Conservation (phyloP, 2,797 vertebrate species). For the Ibycter americanus region DNA sequence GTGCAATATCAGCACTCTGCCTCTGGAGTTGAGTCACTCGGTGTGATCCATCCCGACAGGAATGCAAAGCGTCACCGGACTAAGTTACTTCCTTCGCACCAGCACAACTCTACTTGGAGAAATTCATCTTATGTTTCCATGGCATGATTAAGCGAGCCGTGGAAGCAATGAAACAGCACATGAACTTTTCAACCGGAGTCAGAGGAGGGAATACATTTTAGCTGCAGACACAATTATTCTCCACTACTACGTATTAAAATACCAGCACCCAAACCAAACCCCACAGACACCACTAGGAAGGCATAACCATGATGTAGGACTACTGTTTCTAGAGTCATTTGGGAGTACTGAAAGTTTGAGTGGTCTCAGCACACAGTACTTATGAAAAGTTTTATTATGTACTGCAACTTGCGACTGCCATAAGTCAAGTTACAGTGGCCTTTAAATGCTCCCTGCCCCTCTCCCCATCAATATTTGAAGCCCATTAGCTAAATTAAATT, state of each 20-base stretch:
- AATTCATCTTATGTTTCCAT: not conserved
- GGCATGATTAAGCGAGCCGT: not conserved
- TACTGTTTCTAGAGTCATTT: not conserved
- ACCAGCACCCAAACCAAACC: not conserved
- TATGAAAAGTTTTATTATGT: not conserved
- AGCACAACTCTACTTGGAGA: not conserved
- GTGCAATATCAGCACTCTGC: not conserved
- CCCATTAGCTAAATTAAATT: not conserved
- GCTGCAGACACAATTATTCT: not conserved
- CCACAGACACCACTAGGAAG: not conserved
- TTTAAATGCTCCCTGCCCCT: not conserved
- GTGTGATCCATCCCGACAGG: not conserved
- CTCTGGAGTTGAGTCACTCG: not conserved
- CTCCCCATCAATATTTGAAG: not conserved
- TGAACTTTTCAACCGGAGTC: constrained; percentile 17
- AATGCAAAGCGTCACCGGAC: not conserved
- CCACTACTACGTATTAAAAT: not conserved
- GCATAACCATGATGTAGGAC: not conserved
- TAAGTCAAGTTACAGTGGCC: not conserved
- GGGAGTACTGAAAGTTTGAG: not conserved
- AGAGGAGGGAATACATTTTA: not conserved
- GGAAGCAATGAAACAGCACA: not conserved
- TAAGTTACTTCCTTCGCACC: not conserved
- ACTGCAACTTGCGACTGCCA: not conserved
- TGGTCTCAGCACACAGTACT: not conserved